Base-by-base conservation (phyloP, 2,888 invertebrate species). In the Augiades crinisus region DNA sequence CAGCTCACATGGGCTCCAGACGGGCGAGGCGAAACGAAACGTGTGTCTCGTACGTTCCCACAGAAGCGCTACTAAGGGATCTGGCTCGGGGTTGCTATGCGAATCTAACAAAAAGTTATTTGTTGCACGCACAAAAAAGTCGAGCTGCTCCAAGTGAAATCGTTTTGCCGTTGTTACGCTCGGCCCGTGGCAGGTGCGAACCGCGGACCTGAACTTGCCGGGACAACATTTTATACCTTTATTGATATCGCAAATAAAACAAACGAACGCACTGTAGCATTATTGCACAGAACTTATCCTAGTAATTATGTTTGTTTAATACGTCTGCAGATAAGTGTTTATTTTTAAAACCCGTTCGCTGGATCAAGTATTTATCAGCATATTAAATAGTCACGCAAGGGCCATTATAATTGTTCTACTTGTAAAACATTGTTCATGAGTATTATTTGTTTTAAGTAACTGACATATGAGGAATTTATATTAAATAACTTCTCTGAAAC, bases 1-100 rank as follows among this genome's bases (percentile, higher is more conserved):
- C 54, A 38, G 52, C 82, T 88, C 88, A 88, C 81, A 85, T 88
- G 88, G 79, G 63, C 72, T 72, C 79, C 88, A 87, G 83, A 82
- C 86, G 81, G 65, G 64, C 74, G 65, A 65, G 67, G 74, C 72
- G 75, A 73, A 77, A 74, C 72, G 72, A 77, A 81, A 77, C 55
- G 57, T 70, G 76, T 76, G 74, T 72, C 71, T 74, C 70, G 79
- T 85, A 27, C 49, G 41, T 50, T 87, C 86, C 86, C 87, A 88
- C 88, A 87, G 80, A 77, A 73, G 65, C 74, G 67, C 69, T 71
- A 68, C 75, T 66, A 68, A 76, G 75, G 79, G 77, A 76, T 71
- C 77, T n/a, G 71, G 79, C 72, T 80, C 84, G 82, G 85, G 85
- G 87, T 78, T 85, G 75, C 75, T 69, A 69, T 78, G 76, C 78